Percentiles rank a stretch among this genome's conserved stretches.
phyloP scores from a whole-genome alignment of 1,140 invertebrate species.

The Apocrypta bakeri region DNA sequence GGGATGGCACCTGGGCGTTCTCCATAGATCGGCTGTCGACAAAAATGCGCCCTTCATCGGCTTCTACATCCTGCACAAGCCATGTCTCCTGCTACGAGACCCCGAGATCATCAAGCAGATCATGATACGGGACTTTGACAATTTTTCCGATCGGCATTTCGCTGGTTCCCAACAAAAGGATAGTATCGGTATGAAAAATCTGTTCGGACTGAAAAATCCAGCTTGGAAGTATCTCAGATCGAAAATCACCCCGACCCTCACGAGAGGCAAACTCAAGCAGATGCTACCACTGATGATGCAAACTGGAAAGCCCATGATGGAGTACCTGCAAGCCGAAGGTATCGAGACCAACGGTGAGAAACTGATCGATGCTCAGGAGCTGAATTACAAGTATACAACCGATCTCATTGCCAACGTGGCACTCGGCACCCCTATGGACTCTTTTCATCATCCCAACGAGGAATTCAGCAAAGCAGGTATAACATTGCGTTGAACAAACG shows the following conservation, averaged over 20 bases:
- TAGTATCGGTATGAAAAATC: constrained; percentile 62
- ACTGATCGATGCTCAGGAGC: constrained; percentile 67
- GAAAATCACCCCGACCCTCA: constrained; percentile 70
- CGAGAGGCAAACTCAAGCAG: constrained; percentile 45
- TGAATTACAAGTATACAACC: constrained; percentile 70
- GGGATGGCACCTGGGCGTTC: constrained; percentile 68
- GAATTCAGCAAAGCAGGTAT: no score
- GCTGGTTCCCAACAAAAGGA: constrained; percentile 58
- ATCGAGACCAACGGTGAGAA: constrained; percentile 29
- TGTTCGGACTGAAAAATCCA: constrained; percentile 66
- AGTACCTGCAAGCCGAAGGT: constrained; percentile 53
- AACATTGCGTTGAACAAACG: no score
- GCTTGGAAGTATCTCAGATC: constrained; percentile 71
- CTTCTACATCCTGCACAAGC: constrained; percentile 62
- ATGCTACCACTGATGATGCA: constrained; percentile 71
- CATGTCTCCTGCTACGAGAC: constrained; percentile 57
- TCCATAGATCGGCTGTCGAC: constrained; percentile 47
- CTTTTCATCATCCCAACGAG: no score
- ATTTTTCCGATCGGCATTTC: constrained; percentile 70
- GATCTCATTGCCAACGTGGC: no score
- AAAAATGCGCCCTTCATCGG: constrained; percentile 53
- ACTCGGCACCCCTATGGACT: no score
- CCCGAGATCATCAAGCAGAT: constrained; percentile 64
- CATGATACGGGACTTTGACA: constrained; percentile 72
- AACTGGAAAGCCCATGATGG: constrained; percentile 60